A percentile compares a stretch with the other conserved stretches of the same genome.
These are phyloP conservation scores for Pseudomyrmex pallidus DNA, from an alignment of 1,140 invertebrate genomes.

Conservation along the genomic window DNA sequence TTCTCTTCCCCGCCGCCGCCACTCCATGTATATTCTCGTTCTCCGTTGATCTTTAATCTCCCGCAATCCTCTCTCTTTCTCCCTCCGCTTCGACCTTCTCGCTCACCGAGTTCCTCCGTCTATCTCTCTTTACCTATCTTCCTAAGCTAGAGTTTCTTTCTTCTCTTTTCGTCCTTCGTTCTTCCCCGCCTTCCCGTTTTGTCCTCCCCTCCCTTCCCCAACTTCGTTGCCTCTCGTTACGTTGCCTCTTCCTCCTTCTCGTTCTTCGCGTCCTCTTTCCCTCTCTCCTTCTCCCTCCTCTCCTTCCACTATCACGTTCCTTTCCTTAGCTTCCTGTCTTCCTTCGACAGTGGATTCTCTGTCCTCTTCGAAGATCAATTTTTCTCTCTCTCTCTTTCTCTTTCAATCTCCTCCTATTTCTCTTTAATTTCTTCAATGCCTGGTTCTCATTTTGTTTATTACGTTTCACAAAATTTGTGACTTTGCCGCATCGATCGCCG, in stretches of 20 bases:
- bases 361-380: conserved; percentile 14
- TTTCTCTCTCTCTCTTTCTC: conserved; percentile 49
- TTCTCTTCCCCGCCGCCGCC: neutral
- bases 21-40: conserved; percentile 11
- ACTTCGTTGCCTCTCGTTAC: conserved; percentile 39
- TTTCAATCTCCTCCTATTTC: neutral
- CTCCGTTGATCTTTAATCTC: conserved; percentile 22
- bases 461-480: neutral
- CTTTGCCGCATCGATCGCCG: conserved; percentile 1
- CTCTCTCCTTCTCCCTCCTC: neutral
- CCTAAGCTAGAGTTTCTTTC: conserved; percentile 45
- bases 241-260: conserved; percentile 39
- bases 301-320: neutral
- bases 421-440: conserved; percentile 15
- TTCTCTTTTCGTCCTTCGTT: conserved; percentile 35
- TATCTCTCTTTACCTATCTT: conserved; percentile 57
- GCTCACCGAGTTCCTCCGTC: conserved; percentile 51
- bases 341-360: conserved; percentile 18
- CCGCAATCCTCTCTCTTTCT: conserved; percentile 27
- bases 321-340: conserved; percentile 38
- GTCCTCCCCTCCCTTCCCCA: conserved; percentile 2
- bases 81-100: conserved; percentile 46
- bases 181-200: neutral
- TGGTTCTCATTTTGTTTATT: conserved; percentile 55
- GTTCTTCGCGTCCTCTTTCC: neutral